Evolutionary conservation across 2,113 vertebrate genomes (phyloP).

Genomic region (Oreochromis niloticus): DNA sequence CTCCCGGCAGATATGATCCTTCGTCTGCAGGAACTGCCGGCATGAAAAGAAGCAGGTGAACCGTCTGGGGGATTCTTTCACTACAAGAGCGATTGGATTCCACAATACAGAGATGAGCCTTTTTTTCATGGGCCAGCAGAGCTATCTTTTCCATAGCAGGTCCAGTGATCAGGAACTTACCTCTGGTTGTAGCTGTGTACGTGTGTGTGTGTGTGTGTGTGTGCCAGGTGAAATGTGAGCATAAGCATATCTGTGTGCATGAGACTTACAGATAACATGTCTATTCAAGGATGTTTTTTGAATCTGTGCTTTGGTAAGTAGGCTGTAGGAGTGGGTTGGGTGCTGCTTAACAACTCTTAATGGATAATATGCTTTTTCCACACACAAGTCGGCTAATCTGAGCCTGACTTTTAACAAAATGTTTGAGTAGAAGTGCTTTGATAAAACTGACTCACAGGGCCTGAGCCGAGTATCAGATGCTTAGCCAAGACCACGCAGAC

Average conservation of each 20-base stretch:
- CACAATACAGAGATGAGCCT: slow-evolving; percentile 29
- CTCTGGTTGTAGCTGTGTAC: not conserved
- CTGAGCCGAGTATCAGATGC: not conserved
- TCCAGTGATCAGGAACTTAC: slow-evolving; percentile 26
- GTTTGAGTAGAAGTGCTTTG: not conserved
- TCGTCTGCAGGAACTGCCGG: slow-evolving; percentile 57
- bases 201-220: not conserved
- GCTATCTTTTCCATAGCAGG: slow-evolving; percentile 19
- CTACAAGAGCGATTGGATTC: slow-evolving; percentile 57
- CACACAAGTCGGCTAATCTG: not conserved
- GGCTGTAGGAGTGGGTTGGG: not conserved
- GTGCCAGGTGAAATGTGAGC: slow-evolving; percentile 35
- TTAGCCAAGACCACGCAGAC: not conserved
- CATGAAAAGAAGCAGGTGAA: slow-evolving; percentile 66
- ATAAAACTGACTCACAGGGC: not conserved
- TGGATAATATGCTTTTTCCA: not conserved
- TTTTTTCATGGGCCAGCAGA: slow-evolving; percentile 7
- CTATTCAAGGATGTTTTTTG: not conserved
- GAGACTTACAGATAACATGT: slow-evolving; percentile 19
- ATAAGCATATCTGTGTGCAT: not conserved
- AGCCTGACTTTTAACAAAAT: not conserved
- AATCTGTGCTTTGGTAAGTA: not conserved
- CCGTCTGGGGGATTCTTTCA: slow-evolving; percentile 51
- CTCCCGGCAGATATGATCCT: slow-evolving; percentile 67
- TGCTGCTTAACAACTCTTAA: not conserved